A percentile compares a stretch with the other conserved stretches of the same genome.
Evolutionary conservation across 2,113 vertebrate genomes (phyloP).

Genomic region (Apteryx mantelli): DNA sequence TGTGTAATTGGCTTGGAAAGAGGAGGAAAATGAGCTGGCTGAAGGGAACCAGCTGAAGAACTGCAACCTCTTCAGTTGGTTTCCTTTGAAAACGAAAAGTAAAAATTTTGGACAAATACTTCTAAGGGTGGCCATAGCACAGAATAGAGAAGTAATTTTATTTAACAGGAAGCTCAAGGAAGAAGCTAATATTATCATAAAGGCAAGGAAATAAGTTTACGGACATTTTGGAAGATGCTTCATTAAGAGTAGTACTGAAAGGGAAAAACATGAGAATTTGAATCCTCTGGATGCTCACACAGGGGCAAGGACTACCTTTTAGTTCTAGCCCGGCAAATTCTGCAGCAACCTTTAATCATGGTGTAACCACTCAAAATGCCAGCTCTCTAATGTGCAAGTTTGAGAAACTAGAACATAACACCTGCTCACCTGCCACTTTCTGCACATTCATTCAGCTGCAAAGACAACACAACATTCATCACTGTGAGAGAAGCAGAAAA

Average conservation of each 20-base stretch:
- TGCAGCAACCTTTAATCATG: not conserved
- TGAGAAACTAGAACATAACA: not conserved
- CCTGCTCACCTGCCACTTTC: not conserved
- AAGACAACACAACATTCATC: not conserved
- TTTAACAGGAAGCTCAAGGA: not conserved
- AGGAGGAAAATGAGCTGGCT: too few relatives aligned
- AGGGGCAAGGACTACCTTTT: not conserved
- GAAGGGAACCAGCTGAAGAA: not conserved
- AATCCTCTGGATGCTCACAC: not conserved
- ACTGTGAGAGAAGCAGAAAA: not conserved
- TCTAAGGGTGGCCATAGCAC: not conserved
- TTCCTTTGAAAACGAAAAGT: not conserved
- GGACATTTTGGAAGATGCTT: not conserved
- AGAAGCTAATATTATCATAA: not conserved
- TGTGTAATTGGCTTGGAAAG: too few relatives aligned
- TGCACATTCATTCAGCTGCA: not conserved
- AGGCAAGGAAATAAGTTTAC: not conserved
- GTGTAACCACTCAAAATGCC: not conserved
- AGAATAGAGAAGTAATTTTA: not conserved
- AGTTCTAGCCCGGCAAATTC: not conserved
- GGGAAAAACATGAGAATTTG: not conserved
- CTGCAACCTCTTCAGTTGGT: not conserved
- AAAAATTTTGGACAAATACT: not conserved
- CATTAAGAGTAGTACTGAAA: not conserved
- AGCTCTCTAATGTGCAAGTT: not conserved